Evolutionary conservation across 2,113 vertebrate species (phyloP), one percentile per base, ranked within the genome.

Genomic region (Alces alces): DNA sequence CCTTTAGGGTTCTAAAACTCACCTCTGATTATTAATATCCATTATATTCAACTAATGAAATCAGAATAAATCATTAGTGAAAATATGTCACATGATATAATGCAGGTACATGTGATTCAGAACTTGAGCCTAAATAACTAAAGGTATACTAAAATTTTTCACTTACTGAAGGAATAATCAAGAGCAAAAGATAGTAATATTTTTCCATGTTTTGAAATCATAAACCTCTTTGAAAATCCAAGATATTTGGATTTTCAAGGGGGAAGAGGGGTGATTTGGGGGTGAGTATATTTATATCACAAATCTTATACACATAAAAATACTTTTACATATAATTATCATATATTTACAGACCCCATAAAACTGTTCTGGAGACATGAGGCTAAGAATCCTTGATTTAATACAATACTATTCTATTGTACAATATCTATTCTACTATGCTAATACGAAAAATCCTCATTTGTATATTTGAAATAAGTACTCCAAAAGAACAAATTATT

Each of bases 401-500:
- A 94, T 28, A 92, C 4, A 90, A n/a, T 83, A 93, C n/a, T 83
- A 66, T 66, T 66, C 64, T 66, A 66, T 36, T 36, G 64, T 36
- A 66, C 33, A 66, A 36, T 94, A 86, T 27, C 76, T 52, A 88
- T 66, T 83, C 27, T 78, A 87, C 43, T 82, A 76, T 27, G n/a
- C 39, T 95, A 84, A 33, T n/a, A 95, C 78, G 7, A 95, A 94
- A 21, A 21, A 92, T 94, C 33, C 23, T 92, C 21, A 94, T 76
- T 55, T 70, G 17, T 79, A 12, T 33, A 83, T 70, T 12, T 87
- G 28, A 97, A 96, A 85, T 70, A 93, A 80, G 19, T 73, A 92
- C 13, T 93, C n/a, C n/a, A 79, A 93, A 96, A 95, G 9, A 92
- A 66, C 10, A 96, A 91, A 83, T 52, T 80, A 88, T 30, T 83